Conservation (phyloP, 1,140 invertebrate species). For the Micrasema minimum region DNA sequence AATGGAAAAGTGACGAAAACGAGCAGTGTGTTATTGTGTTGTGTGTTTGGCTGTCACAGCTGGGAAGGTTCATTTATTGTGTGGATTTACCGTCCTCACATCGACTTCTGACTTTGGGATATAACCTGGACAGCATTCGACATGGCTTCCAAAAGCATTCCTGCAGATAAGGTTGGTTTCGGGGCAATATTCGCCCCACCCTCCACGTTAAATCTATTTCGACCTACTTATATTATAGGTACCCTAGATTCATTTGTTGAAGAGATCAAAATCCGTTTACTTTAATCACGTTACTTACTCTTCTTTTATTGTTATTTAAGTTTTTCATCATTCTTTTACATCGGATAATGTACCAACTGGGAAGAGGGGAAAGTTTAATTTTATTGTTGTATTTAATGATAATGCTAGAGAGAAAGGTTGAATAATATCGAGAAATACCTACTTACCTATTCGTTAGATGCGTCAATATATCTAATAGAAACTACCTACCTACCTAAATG, state of each 20-base stretch:
- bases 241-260: constrained; percentile 38
- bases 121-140: constrained; percentile 37
- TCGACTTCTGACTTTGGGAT: constrained; percentile 35
- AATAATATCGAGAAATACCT: constrained; percentile 7
- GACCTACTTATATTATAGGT: constrained; percentile 44
- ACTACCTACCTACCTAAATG: too few species aligned
- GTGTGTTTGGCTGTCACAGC: constrained; percentile 46
- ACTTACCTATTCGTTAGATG: constrained; percentile 3
- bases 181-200: constrained; percentile 39
- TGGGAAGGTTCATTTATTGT: constrained; percentile 42
- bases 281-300: neutral
- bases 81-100: constrained; percentile 37
- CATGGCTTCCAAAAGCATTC: constrained; percentile 48
- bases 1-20: constrained; percentile 45
- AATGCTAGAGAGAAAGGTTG: constrained; percentile 23
- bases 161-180: constrained; percentile 49
- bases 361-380: constrained; percentile 34
- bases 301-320: neutral
- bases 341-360: neutral
- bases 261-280: constrained; percentile 26
- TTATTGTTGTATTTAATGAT: neutral
- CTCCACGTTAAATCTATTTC: constrained; percentile 37
- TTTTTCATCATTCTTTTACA: neutral
- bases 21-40: constrained; percentile 43
- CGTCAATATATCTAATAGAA: neutral